These are phyloP conservation scores for Scatophagus argus DNA, from an alignment of 2,113 vertebrate species.

Conservation along the genomic window DNA sequence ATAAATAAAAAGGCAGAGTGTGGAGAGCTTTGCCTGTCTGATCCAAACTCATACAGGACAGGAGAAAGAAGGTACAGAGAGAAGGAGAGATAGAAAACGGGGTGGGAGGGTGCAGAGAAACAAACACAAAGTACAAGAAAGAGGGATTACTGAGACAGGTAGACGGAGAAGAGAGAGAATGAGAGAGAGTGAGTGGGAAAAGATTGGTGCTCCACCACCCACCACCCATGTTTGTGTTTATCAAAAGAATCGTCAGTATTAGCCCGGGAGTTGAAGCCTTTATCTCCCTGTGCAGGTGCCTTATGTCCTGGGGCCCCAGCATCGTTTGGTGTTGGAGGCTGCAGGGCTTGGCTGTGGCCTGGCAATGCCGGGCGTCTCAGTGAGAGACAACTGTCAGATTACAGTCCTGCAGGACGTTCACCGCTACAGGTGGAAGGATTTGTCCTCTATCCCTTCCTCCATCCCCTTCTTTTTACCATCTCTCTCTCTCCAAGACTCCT, in stretches of 20 bases:
- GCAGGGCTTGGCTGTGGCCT: slow-evolving; percentile 59
- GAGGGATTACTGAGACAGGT: slow-evolving; percentile 77
- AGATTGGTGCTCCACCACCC: slow-evolving; percentile 70
- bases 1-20: slow-evolving; percentile 81
- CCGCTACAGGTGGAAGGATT: slow-evolving; percentile 75
- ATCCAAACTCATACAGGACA: slow-evolving; percentile 79
- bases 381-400: slow-evolving; percentile 82
- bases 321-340: slow-evolving; percentile 63
- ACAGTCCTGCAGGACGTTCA: slow-evolving; percentile 70
- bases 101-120: slow-evolving; percentile 39
- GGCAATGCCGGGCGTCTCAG: slow-evolving; percentile 63
- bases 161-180: slow-evolving; percentile 58
- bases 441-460: slow-evolving; percentile 45
- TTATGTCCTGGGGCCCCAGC: slow-evolving; percentile 74
- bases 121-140: slow-evolving; percentile 71
- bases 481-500: slow-evolving; percentile 32
- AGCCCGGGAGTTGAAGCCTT: slow-evolving; percentile 85
- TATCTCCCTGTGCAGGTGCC: slow-evolving; percentile 84
- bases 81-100: slow-evolving; percentile 17
- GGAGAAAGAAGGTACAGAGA: slow-evolving; percentile 71
- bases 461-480: slow-evolving; percentile 15
- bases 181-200: slow-evolving; percentile 52
- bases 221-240: slow-evolving; percentile 78
- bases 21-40: slow-evolving; percentile 77
- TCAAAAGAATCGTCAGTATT: slow-evolving; percentile 82